Conservation (phyloP, 1,140 invertebrate genomes). For the Nylanderia fulva region DNA sequence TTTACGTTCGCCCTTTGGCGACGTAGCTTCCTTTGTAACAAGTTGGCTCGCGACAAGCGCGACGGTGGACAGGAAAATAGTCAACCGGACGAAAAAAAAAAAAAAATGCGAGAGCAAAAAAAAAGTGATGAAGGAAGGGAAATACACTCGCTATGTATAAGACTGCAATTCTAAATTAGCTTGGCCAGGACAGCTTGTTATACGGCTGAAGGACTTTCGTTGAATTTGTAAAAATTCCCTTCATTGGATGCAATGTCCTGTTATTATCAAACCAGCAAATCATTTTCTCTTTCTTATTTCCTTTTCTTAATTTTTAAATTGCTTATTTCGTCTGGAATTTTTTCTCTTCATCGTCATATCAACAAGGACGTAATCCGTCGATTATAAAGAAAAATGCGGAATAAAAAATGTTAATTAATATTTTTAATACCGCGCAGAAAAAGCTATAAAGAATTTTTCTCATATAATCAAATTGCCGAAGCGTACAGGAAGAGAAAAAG, state of each 20-base stretch:
- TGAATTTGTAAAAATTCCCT: conserved; percentile 49
- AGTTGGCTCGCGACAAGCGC: conserved; percentile 63
- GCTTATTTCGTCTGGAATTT: background rate
- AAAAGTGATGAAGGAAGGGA: conserved; percentile 49
- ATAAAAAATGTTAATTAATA: background rate
- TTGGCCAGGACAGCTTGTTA: conserved; percentile 17
- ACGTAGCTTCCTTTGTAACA: conserved; percentile 70
- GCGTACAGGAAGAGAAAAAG: too few species aligned
- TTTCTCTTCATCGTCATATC: background rate
- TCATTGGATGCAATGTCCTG: background rate
- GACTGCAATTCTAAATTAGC: conserved; percentile 51
- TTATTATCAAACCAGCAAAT: conserved; percentile 1
- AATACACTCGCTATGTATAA: conserved; percentile 21
- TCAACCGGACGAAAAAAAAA: conserved; percentile 35
- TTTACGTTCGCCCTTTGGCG: conserved; percentile 72
- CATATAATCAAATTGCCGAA: background rate
- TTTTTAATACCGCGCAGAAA: background rate
- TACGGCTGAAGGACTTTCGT: background rate
- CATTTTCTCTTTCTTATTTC: background rate
- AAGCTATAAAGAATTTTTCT: background rate
- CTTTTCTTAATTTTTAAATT: background rate
- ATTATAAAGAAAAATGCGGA: background rate
- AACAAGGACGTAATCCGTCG: background rate
- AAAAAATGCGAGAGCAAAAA: conserved; percentile 51
- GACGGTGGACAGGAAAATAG: conserved; percentile 58